phyloP scores from a whole-genome alignment of 2,113 vertebrate genomes.

The Hassar affinis region DNA sequence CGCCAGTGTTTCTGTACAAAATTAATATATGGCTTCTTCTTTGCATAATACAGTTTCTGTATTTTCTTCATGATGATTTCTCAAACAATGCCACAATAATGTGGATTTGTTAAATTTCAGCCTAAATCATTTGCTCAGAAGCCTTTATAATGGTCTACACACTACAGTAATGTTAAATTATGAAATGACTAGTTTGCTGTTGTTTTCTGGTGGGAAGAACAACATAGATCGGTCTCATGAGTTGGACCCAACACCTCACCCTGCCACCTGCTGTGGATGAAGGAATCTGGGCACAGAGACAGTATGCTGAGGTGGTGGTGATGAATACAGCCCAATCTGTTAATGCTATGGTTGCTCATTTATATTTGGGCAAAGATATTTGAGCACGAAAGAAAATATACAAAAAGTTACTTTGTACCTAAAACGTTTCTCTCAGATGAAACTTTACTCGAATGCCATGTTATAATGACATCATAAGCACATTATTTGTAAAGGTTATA shows the following conservation, averaged over 20 bases:
- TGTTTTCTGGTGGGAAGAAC: conserved; percentile 20
- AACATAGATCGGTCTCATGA: conserved; percentile 17
- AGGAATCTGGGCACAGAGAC: conserved; percentile 32
- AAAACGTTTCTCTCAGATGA: neutral
- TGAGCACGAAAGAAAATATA: neutral
- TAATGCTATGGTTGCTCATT: neutral
- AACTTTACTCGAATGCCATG: neutral
- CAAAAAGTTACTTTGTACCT: neutral
- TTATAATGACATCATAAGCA: neutral
- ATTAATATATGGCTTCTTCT: too few species aligned
- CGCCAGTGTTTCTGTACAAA: too few species aligned
- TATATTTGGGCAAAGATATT: neutral
- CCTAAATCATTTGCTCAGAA: neutral
- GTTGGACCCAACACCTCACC: conserved; percentile 25
- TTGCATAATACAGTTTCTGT: too few species aligned
- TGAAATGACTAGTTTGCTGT: neutral
- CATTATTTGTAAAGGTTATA: neutral
- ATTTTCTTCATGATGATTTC: too few species aligned
- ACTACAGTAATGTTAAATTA: neutral
- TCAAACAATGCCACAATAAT: too few species aligned
- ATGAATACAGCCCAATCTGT: conserved; percentile 33
- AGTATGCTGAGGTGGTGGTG: conserved; percentile 24
- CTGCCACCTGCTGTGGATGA: conserved; percentile 42
- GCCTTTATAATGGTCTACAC: neutral
- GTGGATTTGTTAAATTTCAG: neutral